Evolutionary conservation across 2,113 vertebrate species (phyloP).

Genomic region (Gadus chalcogrammus): DNA sequence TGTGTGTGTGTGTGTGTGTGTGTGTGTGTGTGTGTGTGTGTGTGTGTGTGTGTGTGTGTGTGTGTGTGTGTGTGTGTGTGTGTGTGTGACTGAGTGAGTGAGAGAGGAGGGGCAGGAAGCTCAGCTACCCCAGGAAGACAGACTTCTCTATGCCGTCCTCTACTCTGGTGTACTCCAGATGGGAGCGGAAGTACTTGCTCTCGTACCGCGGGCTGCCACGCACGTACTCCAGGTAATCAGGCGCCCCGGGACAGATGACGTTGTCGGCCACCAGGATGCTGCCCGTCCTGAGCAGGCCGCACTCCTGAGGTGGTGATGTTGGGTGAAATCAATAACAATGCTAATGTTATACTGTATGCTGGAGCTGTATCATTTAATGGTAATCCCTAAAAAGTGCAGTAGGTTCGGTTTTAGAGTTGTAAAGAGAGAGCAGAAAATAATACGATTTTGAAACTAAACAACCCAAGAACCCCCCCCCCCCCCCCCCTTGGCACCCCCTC

Average conservation of each 20-base stretch:
- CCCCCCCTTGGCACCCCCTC: too few species aligned
- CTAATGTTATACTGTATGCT: not conserved
- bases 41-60: too few species aligned
- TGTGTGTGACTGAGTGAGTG: too few species aligned
- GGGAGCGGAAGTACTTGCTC: slow-evolving; percentile 71
- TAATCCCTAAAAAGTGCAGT: not conserved
- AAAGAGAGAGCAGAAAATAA: too few species aligned
- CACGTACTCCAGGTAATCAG: slow-evolving; percentile 72
- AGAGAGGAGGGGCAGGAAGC: too few species aligned
- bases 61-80: too few species aligned
- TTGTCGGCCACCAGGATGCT: slow-evolving; percentile 73
- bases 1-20: too few species aligned
- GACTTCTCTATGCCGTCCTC: slow-evolving; percentile 76
- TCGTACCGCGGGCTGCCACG: slow-evolving; percentile 62
- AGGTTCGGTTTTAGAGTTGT: not conserved
- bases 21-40: too few species aligned
- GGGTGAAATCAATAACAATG: not conserved
- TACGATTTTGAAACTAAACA: too few species aligned
- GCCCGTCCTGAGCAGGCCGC: slow-evolving; percentile 64
- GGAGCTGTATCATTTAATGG: too few species aligned
- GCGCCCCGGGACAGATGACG: slow-evolving; percentile 72
- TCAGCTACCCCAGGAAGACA: slow-evolving; percentile 64
- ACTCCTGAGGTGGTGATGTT: slow-evolving; percentile 50
- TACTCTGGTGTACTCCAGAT: slow-evolving; percentile 75
- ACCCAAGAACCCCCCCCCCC: too few species aligned